Conservation (phyloP, 1,140 invertebrate species). For the Magallana angulata region DNA sequence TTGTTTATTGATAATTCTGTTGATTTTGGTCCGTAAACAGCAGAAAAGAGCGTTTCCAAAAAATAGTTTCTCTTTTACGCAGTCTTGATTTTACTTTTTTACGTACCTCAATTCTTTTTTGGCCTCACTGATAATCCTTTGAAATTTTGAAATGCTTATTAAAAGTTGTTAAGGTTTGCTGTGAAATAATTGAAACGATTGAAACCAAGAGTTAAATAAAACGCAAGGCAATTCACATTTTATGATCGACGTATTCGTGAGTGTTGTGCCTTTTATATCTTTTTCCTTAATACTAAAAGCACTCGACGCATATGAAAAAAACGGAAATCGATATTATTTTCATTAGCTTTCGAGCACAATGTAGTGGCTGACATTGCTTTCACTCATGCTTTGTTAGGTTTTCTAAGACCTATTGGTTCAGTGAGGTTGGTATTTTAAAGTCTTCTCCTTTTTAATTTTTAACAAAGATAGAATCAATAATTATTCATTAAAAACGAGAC, state of each 20-base stretch:
- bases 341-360: too few relatives aligned
- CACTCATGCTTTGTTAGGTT: background rate
- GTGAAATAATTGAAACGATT: background rate
- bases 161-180: background rate
- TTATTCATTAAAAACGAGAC: too few relatives aligned
- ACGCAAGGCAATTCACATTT: background rate
- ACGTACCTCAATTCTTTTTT: background rate
- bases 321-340: too few relatives aligned
- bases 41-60: background rate
- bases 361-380: background rate
- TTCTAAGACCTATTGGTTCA: background rate
- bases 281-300: background rate
- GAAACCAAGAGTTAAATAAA: conserved; percentile 1
- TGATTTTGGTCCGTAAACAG: background rate
- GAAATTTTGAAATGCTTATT: background rate
- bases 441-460: too few relatives aligned
- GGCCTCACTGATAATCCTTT: background rate
- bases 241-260: background rate
- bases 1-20: background rate
- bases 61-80: background rate
- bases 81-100: background rate
- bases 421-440: too few relatives aligned
- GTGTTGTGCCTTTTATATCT: background rate
- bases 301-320: background rate
- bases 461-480: too few relatives aligned